Evolutionary conservation across 2,888 invertebrate genomes (phyloP).

Genomic region (Mythimna albipuncta): DNA sequence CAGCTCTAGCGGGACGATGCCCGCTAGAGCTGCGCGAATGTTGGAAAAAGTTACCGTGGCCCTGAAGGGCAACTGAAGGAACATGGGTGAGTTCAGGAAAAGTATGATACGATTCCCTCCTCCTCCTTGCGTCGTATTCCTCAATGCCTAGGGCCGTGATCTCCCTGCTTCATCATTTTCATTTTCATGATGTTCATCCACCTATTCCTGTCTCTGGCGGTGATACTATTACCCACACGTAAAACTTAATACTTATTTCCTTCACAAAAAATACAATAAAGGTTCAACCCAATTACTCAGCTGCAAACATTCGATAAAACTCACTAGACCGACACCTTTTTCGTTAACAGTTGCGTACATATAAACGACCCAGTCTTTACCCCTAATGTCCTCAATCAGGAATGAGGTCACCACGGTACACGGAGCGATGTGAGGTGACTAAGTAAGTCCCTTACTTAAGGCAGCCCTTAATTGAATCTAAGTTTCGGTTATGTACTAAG

Average conservation of each 20-base stretch:
- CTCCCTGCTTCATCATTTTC: too few relatives aligned
- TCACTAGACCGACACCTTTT: slow-evolving; percentile 14
- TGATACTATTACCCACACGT: background rate
- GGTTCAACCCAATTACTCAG: slow-evolving; percentile 4
- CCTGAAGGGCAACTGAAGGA: too few relatives aligned
- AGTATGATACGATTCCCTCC: too few relatives aligned
- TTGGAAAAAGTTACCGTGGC: too few relatives aligned
- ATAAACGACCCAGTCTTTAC: slow-evolving; percentile 7
- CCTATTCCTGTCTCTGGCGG: too few relatives aligned
- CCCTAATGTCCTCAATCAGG: slow-evolving; percentile 18
- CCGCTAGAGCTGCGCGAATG: too few relatives aligned
- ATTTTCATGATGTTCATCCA: too few relatives aligned
- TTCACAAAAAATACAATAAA: background rate
- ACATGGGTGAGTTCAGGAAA: too few relatives aligned
- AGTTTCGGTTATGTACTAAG: background rate
- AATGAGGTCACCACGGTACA: slow-evolving; percentile 37
- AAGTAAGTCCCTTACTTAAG: slow-evolving; percentile 26
- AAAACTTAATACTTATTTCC: background rate
- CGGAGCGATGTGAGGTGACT: slow-evolving; percentile 22
- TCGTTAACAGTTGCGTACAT: slow-evolving; percentile 13
- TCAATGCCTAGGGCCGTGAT: too few relatives aligned
- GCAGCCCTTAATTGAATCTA: slow-evolving; percentile 10
- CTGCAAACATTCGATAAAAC: slow-evolving; percentile 10
- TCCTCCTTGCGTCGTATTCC: too few relatives aligned
- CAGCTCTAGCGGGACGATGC: too few relatives aligned